Evolutionary conservation across 1,140 invertebrate species (phyloP).

Genomic region (Bombus huntii): DNA sequence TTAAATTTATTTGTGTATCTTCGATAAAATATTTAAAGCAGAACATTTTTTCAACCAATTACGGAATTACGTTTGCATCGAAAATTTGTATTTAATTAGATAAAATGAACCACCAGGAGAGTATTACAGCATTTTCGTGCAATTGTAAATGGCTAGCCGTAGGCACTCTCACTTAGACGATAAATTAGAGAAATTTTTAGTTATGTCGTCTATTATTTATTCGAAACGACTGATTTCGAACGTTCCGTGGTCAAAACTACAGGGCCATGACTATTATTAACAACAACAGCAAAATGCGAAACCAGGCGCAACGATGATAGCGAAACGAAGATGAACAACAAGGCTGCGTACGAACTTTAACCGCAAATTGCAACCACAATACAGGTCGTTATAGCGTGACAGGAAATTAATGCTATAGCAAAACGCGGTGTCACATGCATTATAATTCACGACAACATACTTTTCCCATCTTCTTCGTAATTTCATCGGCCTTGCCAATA

Average conservation of each 20-base stretch:
- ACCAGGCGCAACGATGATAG: slow-evolving; percentile 18
- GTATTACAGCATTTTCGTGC: too few relatives aligned
- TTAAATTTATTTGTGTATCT: too few relatives aligned
- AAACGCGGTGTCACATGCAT: slow-evolving; percentile 28
- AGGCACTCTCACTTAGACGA: background rate
- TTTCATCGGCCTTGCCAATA: background rate
- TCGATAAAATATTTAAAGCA: too few relatives aligned
- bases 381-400: slow-evolving; percentile 27
- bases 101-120: background rate
- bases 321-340: slow-evolving; percentile 46
- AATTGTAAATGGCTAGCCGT: background rate
- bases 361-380: slow-evolving; percentile 50
- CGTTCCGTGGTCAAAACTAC: slow-evolving; percentile 14
- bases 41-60: too few relatives aligned
- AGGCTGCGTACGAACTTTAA: slow-evolving; percentile 36
- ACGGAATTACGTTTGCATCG: background rate
- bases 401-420: slow-evolving; percentile 44
- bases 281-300: slow-evolving; percentile 31
- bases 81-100: background rate
- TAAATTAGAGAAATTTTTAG: slow-evolving; percentile 16
- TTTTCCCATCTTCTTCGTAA: background rate
- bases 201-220: background rate
- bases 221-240: slow-evolving; percentile 29
- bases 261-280: slow-evolving; percentile 22
- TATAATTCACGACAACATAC: slow-evolving; percentile 24